These are phyloP conservation scores for Tragelaphus eurycerus DNA, from an alignment of 2,797 vertebrate genomes.

Conservation along the genomic window DNA sequence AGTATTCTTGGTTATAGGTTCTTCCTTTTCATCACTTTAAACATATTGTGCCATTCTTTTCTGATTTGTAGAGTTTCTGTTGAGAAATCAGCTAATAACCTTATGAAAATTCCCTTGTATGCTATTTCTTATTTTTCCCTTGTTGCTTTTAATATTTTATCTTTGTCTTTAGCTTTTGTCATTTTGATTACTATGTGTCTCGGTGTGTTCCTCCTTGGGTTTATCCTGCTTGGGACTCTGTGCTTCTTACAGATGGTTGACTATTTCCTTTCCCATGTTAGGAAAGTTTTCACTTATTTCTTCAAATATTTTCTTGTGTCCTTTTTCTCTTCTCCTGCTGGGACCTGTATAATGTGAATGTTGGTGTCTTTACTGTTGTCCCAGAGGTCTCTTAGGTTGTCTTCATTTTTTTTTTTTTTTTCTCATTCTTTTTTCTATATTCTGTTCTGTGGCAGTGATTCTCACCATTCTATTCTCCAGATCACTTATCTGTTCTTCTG, in stretches of 20 bases:
- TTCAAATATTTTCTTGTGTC: background rate
- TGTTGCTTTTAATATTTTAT: no score
- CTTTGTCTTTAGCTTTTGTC: no score
- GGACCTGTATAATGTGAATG: accelerated
- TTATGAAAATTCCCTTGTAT: no score
- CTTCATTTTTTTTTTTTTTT: background rate
- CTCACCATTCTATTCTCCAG: background rate
- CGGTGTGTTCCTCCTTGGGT: no score
- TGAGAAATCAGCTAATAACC: no score
- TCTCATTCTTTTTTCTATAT: background rate
- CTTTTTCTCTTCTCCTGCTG: background rate
- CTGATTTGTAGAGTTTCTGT: no score
- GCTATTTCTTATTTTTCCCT: no score
- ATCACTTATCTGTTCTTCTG: background rate
- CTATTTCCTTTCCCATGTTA: background rate
- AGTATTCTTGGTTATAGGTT: no score
- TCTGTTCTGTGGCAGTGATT: background rate
- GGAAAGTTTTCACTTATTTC: background rate
- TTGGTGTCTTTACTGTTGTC: background rate
- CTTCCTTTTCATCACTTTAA: no score
- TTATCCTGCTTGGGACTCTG: no score
- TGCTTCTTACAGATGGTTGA: background rate
- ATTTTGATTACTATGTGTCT: no score
- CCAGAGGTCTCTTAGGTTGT: background rate
- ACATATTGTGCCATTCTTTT: no score